Conservation (phyloP, 2,888 invertebrate genomes). For the Itoplectis maculator region DNA sequence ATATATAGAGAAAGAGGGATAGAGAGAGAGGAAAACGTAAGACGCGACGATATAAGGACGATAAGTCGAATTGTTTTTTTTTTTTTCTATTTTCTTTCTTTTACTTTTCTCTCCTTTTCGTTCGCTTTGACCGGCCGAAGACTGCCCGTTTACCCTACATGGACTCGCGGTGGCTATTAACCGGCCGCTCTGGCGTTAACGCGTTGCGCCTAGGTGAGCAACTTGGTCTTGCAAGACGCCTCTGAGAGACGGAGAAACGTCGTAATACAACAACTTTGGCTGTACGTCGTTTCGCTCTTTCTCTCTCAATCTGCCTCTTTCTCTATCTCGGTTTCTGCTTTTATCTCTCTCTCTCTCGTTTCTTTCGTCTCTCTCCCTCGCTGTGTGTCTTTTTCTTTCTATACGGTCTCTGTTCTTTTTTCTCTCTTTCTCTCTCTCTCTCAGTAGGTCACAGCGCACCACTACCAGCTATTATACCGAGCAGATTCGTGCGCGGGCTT, state of each 20-base stretch:
- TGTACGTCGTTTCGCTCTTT: constrained; percentile 21
- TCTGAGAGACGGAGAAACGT: constrained; percentile 1
- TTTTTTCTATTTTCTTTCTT: neutral
- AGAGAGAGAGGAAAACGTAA: neutral
- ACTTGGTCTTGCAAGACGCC: constrained; percentile 16
- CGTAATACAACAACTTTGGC: constrained; percentile 16
- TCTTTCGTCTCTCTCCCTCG: constrained; percentile 12
- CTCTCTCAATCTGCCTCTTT: too few relatives aligned
- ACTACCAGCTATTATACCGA: constrained; percentile 31
- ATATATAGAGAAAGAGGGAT: neutral
- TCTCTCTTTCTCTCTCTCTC: constrained; percentile 21
- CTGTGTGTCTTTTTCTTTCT: constrained; percentile 17
- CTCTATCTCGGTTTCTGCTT: too few relatives aligned
- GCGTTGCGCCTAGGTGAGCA: constrained; percentile 5
- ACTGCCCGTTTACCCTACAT: neutral
- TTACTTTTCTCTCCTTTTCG: neutral
- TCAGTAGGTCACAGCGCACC: constrained; percentile 69
- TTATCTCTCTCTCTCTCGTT: constrained; percentile 5
- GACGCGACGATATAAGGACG: neutral
- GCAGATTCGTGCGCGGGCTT: constrained; percentile 48
- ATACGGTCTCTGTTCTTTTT: constrained; percentile 1
- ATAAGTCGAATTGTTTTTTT: neutral
- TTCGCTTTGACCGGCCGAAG: neutral
- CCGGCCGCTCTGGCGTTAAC: neutral
- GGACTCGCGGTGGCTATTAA: neutral